Percentiles rank a stretch among this genome's conserved stretches.
Conservation (phyloP, 2,797 vertebrate genomes). For the Anas bahamensis region DNA sequence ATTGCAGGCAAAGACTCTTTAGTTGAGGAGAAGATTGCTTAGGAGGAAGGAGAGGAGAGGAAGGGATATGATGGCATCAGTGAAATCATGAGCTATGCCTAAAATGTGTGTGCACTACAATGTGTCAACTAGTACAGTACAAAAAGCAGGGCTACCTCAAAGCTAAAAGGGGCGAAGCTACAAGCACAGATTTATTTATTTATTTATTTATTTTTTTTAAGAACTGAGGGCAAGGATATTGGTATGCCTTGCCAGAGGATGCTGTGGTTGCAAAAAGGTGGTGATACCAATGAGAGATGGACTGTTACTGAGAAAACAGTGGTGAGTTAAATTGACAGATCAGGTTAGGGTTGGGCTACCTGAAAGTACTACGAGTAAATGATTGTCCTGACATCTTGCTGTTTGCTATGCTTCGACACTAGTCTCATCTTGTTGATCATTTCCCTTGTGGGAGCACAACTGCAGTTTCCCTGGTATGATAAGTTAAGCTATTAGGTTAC, state of each 20-base stretch:
- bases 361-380: not conserved
- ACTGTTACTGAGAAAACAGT: not conserved
- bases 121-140: not conserved
- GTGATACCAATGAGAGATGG: not conserved
- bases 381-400: not conserved
- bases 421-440: not conserved
- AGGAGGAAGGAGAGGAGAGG: not conserved
- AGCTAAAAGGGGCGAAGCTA: not conserved
- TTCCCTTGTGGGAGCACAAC: not conserved
- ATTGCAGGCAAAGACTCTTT: not conserved
- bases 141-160: not conserved
- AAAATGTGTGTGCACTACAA: not conserved
- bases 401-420: not conserved
- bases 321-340: not conserved
- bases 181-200: not conserved
- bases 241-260: not conserved
- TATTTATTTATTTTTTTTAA: too few species aligned
- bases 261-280: not conserved
- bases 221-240: not conserved
- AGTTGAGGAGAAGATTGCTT: not conserved
- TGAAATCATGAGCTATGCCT: not conserved
- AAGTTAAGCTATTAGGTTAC: not conserved
- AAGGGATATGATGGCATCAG: not conserved
- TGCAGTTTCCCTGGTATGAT: not conserved
- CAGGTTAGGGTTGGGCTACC: not conserved